phyloP scores from a whole-genome alignment of 2,797 vertebrate species.

The Coluber constrictor region DNA sequence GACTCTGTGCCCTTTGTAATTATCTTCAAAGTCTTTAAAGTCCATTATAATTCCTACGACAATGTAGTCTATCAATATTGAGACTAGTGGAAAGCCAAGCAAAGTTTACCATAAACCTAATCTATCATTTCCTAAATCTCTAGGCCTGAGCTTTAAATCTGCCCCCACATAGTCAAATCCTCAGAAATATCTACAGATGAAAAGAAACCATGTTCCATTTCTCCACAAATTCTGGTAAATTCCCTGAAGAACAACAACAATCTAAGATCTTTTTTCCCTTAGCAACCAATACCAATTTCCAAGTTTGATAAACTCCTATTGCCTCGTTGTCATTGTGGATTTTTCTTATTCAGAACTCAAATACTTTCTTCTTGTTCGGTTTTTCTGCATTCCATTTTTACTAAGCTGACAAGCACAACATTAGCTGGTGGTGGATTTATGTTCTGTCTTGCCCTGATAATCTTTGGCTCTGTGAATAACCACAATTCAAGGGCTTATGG shows the following conservation, averaged over 20 bases:
- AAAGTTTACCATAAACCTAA: background rate
- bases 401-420: background rate
- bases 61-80: background rate
- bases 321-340: constrained; percentile 23
- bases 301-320: constrained; percentile 25
- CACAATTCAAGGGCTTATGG: background rate
- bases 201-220: constrained; percentile 18
- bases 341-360: constrained; percentile 22
- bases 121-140: constrained; percentile 7
- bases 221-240: constrained; percentile 15
- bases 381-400: constrained; percentile 16
- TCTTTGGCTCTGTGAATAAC: background rate
- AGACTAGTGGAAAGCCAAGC: background rate
- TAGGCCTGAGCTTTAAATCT: background rate
- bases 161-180: background rate
- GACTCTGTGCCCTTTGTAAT: background rate
- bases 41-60: background rate
- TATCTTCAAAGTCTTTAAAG: background rate
- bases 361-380: constrained; percentile 20
- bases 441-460: constrained; percentile 9
- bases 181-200: constrained; percentile 7
- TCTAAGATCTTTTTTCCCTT: background rate
- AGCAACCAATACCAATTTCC: constrained; percentile 3
- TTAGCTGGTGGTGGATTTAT: constrained; percentile 22
- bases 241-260: background rate